A percentile compares a stretch with the other conserved stretches of the same genome.
phyloP scores from a whole-genome alignment of 92 coral and sea anemone species.

The Zoanthus gigantus region DNA sequence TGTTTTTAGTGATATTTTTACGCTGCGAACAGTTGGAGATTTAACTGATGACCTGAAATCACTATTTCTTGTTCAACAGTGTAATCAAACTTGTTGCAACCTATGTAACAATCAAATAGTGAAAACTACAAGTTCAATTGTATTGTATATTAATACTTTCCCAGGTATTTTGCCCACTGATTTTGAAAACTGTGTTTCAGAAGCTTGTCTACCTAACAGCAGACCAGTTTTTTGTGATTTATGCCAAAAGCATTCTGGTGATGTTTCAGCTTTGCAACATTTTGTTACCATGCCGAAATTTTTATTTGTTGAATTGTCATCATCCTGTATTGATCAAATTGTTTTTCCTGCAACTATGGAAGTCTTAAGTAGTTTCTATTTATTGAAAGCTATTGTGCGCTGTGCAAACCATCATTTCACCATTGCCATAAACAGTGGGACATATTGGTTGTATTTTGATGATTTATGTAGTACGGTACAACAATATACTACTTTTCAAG shows the following conservation, averaged over 20 bases:
- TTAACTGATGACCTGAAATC: conserved; percentile 7
- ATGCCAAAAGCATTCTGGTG: conserved; percentile 48
- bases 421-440: conserved; percentile 44
- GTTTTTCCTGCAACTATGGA: conserved; percentile 46
- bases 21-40: conserved; percentile 8
- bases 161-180: conserved; percentile 16
- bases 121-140: conserved; percentile 7
- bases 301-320: conserved; percentile 44
- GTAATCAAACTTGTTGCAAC: background rate
- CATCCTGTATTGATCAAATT: conserved; percentile 42
- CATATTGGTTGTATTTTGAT: conserved; percentile 50
- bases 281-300: conserved; percentile 41
- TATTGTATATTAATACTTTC: conserved; percentile 39
- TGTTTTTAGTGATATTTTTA: conserved; percentile 46
- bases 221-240: conserved; percentile 48
- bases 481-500: conserved; percentile 47
- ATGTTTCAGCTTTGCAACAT: background rate
- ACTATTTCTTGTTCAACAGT: conserved; percentile 2
- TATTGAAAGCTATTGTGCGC: conserved; percentile 48
- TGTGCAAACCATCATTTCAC: conserved; percentile 56
- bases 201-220: conserved; percentile 54
- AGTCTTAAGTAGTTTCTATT: conserved; percentile 47
- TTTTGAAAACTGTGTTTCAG: conserved; percentile 59
- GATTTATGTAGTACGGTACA: conserved; percentile 41
- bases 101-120: conserved; percentile 38